phyloP scores from a whole-genome alignment of 2,113 vertebrate species.

The Syngnathus floridae region DNA sequence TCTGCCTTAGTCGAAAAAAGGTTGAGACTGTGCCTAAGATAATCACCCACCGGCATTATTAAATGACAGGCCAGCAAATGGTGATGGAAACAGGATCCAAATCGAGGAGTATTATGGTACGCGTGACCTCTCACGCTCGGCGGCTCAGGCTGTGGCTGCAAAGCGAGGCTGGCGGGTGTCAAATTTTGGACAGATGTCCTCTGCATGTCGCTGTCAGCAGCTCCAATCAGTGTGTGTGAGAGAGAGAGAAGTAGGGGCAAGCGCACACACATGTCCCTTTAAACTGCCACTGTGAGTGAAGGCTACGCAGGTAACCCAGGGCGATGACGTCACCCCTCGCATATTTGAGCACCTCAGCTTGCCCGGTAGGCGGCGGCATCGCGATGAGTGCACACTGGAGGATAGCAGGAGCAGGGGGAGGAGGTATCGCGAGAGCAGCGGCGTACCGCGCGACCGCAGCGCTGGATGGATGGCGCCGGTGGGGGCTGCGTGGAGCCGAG shows the following conservation, averaged over 20 bases:
- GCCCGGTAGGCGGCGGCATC: constrained; percentile 53
- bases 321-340: constrained; percentile 43
- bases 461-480: constrained; percentile 57
- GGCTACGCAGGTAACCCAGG: background rate
- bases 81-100: background rate
- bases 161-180: constrained; percentile 7
- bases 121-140: constrained; percentile 1
- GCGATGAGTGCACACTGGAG: constrained; percentile 28
- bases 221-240: background rate
- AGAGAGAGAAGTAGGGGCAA: background rate
- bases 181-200: constrained; percentile 34
- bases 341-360: background rate
- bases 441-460: constrained; percentile 51
- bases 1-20: background rate
- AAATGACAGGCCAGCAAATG: background rate
- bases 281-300: background rate
- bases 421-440: constrained; percentile 64
- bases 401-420: too few relatives aligned
- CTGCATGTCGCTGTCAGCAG: constrained; percentile 21
- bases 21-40: background rate
- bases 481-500: constrained; percentile 33
- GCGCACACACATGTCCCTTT: background rate
- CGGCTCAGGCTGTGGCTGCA: background rate
- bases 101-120: background rate
- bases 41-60: background rate